Conservation (phyloP, 2,797 vertebrate genomes). For the Echeneis naucrates region DNA sequence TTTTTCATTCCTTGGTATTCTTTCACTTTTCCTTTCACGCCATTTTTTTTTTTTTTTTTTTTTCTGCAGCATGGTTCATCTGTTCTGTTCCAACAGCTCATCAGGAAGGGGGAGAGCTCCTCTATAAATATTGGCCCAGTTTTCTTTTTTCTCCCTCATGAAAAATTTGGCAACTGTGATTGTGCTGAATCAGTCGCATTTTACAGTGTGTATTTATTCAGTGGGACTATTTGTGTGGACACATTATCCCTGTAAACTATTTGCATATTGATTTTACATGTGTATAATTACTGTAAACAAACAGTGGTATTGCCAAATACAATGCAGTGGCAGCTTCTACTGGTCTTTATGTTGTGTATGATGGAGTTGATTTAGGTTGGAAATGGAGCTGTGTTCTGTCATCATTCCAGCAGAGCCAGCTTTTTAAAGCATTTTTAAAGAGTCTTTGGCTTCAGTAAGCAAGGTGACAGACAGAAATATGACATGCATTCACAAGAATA, state of each 20-base stretch:
- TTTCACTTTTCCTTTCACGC: conserved; percentile 14
- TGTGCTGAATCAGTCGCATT: conserved; percentile 69
- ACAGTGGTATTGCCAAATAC: not conserved
- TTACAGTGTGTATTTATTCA: conserved; percentile 42
- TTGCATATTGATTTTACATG: not conserved
- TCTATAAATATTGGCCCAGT: conserved; percentile 83
- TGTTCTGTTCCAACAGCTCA: conserved; percentile 52
- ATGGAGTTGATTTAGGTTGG: not conserved
- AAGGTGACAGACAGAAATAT: conserved; percentile 17
- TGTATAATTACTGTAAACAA: conserved; percentile 18
- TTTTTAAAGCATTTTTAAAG: not conserved
- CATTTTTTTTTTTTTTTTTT: conserved; percentile 24
- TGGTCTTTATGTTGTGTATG: not conserved
- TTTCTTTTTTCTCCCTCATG: conserved; percentile 30
- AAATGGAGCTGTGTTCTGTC: conserved; percentile 10
- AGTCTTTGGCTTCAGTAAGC: not conserved
- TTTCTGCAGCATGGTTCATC: conserved; percentile 28
- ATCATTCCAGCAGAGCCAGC: conserved; percentile 16
- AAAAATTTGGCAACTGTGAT: conserved; percentile 30
- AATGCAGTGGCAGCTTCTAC: not conserved
- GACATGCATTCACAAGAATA: not conserved
- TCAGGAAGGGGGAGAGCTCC: conserved; percentile 61
- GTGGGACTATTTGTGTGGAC: conserved; percentile 21
- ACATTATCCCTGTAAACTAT: not conserved
- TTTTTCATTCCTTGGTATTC: conserved; percentile 11